A percentile compares a stretch with the other conserved stretches of the same genome.
Conservation (phyloP, 2,797 vertebrate species). For the Danio albolineatus region DNA sequence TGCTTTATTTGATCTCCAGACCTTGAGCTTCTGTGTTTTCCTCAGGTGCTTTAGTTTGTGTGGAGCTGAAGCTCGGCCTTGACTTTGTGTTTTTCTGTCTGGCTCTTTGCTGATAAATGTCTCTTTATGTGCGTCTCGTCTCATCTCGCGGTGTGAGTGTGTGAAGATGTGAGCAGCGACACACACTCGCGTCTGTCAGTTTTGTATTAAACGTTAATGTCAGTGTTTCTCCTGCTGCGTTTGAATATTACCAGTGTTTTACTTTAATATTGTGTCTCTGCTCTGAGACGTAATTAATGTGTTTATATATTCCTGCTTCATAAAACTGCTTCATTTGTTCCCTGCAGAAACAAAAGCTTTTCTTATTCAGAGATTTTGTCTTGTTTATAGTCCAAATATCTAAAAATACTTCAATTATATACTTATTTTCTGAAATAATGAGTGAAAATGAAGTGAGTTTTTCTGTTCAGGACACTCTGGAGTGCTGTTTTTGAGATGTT, state of each 20-base stretch:
- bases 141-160: neutral
- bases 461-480: too few species aligned
- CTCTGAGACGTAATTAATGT: too few species aligned
- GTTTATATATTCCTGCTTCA: neutral
- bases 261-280: too few species aligned
- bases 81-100: neutral
- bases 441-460: too few species aligned
- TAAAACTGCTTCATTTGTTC: neutral
- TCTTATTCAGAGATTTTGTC: too few species aligned
- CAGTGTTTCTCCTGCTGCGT: neutral
- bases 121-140: neutral
- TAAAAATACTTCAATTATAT: too few species aligned
- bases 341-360: too few species aligned
- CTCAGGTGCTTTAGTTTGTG: neutral
- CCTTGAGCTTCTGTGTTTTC: conserved; percentile 16
- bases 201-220: neutral
- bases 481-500: too few species aligned
- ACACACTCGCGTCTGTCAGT: neutral
- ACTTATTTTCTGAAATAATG: too few species aligned
- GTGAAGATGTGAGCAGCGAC: conserved; percentile 11
- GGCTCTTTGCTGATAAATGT: conserved; percentile 18
- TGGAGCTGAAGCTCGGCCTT: neutral
- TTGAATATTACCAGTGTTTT: neutral
- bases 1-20: conserved; percentile 44
- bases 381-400: too few species aligned